Evolutionary conservation across 2,797 vertebrate species (phyloP), one percentile per base, ranked within the genome.

Genomic region (Macroramphosus scolopax): DNA sequence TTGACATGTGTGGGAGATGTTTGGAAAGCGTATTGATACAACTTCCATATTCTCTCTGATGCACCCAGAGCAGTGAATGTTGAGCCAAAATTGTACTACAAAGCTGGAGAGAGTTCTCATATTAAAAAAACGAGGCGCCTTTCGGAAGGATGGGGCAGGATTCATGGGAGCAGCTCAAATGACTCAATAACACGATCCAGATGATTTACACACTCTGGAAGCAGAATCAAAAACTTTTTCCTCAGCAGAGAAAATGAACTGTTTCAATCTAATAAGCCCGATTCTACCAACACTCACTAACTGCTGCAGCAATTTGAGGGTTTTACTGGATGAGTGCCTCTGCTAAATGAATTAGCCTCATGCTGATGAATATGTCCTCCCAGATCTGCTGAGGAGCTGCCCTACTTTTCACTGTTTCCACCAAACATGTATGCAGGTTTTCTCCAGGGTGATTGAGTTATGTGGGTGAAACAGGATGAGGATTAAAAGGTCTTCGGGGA

Each of bases 311-410:
- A 57, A 68, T 78, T 52, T 20, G 22, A 63, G 53, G 51, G 44
- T 64, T 49, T 78, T 57, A 71, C 53, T 43, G 68, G 44, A 50
- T 68, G 70, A 83, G 25, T 60, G 65, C 38, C 50, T 71, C 45
- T 11, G 67, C 46, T 67, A 66, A 81, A 75, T 70, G 58, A 84
- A 78, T 81, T 70, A 70, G 62, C 51, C 63, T 69, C 68, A 32
- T 5, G 16, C 73, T 75, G 68, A 78, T 82, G 61, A 72, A 81
- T 81, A 75, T 30, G 64, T 80, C 60, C 55, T 58, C 30, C 50
- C 15, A 61, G 76, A 78, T 81, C 40, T 84, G 66, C 62, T 13
- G 48, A 48, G 59, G 45, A 50, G 57, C 75, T 76, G 75, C 48
- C 81, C 80, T 82, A 74, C 68, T 82, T 85, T 78, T 74, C 66